Conservation (phyloP, 2,113 vertebrate genomes). For the Cercopithecus mona region DNA sequence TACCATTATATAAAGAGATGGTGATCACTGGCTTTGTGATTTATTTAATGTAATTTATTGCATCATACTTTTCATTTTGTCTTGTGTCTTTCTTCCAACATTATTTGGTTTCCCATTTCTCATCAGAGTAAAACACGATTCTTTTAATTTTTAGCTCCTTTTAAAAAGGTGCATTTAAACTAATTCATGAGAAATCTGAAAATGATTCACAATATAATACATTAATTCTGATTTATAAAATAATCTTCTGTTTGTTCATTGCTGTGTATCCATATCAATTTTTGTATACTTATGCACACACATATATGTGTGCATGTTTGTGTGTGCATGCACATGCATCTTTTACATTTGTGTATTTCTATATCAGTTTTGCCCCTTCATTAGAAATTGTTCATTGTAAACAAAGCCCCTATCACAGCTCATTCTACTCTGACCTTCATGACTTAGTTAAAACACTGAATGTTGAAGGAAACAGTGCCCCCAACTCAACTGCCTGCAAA, state of each 20-base stretch:
- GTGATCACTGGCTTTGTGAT: background rate
- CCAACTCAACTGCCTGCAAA: accelerated
- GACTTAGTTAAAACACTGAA: background rate
- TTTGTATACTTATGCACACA: background rate
- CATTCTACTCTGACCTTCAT: background rate
- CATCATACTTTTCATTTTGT: background rate
- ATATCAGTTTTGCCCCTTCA: background rate
- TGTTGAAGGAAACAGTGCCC: background rate
- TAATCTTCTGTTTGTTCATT: background rate
- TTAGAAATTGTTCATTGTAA: background rate
- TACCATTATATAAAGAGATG: background rate
- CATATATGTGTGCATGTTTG: accelerated
- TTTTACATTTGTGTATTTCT: background rate
- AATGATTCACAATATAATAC: background rate
- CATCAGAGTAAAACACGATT: background rate
- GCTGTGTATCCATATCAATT: background rate
- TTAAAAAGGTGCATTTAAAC: background rate
- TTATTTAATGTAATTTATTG: background rate
- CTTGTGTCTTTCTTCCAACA: background rate
- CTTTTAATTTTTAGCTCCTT: background rate
- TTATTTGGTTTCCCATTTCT: background rate
- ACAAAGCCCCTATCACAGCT: background rate
- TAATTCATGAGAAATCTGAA: background rate
- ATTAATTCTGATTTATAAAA: background rate
- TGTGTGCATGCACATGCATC: background rate